phyloP scores from a whole-genome alignment of 2,113 vertebrate genomes.

The Calyptommatus sinebrachiatus region DNA sequence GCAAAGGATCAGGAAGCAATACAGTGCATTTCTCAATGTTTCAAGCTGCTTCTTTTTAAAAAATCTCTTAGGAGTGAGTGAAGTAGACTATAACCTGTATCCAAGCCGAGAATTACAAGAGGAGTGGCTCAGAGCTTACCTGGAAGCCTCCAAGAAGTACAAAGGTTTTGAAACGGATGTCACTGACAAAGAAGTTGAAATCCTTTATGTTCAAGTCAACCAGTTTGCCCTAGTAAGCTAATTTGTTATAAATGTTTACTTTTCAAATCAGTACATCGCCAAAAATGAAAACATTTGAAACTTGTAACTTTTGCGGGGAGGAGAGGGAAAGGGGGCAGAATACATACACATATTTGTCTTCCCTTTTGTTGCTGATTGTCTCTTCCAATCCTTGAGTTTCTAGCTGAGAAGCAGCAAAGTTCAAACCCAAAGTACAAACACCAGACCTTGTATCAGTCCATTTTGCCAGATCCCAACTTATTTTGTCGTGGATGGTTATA shows the following conservation, averaged over 20 bases:
- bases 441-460: too few species aligned
- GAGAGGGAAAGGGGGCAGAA: too few species aligned
- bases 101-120: conserved; percentile 84
- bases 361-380: too few species aligned
- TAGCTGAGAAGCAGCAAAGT: too few species aligned
- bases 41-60: neutral
- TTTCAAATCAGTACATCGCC: neutral
- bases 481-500: neutral
- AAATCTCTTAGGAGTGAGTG: conserved; percentile 82
- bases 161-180: conserved; percentile 83
- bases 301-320: too few species aligned
- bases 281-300: too few species aligned
- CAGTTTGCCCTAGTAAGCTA: conserved; percentile 89
- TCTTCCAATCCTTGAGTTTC: too few species aligned
- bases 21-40: neutral
- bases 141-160: conserved; percentile 91
- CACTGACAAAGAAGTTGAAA: conserved; percentile 86
- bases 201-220: conserved; percentile 95
- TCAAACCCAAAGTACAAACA: too few species aligned
- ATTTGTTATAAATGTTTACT: neutral
- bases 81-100: conserved; percentile 94
- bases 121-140: conserved; percentile 90
- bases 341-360: too few species aligned
- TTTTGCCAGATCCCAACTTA: too few species aligned
- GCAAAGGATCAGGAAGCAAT: neutral